phyloP scores from a whole-genome alignment of 2,888 invertebrate species.

The Protophormia terraenovae region DNA sequence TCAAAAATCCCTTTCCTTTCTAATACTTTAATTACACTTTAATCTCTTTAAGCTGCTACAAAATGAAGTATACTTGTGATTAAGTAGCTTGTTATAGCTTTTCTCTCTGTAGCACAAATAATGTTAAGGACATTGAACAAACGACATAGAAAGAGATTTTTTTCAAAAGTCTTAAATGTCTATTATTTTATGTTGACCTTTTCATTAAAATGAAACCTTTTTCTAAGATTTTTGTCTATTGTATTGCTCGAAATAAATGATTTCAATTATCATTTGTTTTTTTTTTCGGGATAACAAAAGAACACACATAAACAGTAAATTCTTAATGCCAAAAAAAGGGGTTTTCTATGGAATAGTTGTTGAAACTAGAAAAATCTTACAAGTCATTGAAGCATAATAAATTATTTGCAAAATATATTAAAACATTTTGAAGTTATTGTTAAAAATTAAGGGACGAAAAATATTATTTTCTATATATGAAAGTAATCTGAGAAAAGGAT shows the following conservation, averaged over 20 bases:
- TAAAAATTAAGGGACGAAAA: too few species aligned
- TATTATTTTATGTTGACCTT: slow-evolving; percentile 20
- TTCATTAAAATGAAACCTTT: slow-evolving; percentile 10
- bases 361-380: not conserved
- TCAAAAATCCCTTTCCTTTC: not conserved
- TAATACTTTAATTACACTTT: slow-evolving; percentile 7
- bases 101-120: not conserved
- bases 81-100: not conserved
- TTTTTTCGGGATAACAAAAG: not conserved
- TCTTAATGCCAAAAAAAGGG: not conserved
- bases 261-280: slow-evolving; percentile 3
- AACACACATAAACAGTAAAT: not conserved
- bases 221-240: not conserved
- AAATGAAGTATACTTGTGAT: not conserved
- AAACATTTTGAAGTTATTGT: too few species aligned
- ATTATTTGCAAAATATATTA: too few species aligned
- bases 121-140: slow-evolving; percentile 2
- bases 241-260: not conserved
- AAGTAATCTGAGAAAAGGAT: too few species aligned
- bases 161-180: not conserved
- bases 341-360: not conserved
- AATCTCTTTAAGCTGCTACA: not conserved
- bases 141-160: not conserved
- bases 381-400: not conserved
- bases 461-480: too few species aligned